These are phyloP conservation scores for Cyanoderma ruficeps DNA, from an alignment of 2,113 vertebrate genomes.

Conservation along the genomic window DNA sequence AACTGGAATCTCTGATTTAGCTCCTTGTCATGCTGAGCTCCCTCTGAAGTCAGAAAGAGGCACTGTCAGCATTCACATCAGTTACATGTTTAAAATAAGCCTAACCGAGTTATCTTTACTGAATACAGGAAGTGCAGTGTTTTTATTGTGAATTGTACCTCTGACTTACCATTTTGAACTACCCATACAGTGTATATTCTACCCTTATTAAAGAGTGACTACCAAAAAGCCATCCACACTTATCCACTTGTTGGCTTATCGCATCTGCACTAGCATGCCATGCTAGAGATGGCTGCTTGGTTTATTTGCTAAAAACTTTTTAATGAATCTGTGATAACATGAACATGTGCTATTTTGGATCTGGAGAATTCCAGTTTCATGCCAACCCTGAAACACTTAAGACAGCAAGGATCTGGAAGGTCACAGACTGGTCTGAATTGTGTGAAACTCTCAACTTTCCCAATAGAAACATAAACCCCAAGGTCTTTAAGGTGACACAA, in stretches of 20 bases:
- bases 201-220: neutral
- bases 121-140: neutral
- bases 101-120: neutral
- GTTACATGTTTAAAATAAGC: neutral
- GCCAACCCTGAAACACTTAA: neutral
- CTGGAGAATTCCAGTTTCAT: neutral
- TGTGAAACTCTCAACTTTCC: neutral
- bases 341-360: accelerated
- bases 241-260: neutral
- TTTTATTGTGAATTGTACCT: neutral
- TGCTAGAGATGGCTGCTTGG: neutral
- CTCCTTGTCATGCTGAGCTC: neutral
- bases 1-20: neutral
- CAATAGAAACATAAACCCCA: neutral
- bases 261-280: neutral
- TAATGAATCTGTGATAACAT: neutral
- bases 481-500: neutral
- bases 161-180: neutral
- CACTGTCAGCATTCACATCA: neutral
- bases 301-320: neutral
- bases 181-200: too few species aligned
- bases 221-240: neutral
- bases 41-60: neutral
- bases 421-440: neutral
- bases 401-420: neutral